Evolutionary conservation across 2,888 invertebrate genomes (phyloP).

Genomic region (Drosophila vallismaia): DNA sequence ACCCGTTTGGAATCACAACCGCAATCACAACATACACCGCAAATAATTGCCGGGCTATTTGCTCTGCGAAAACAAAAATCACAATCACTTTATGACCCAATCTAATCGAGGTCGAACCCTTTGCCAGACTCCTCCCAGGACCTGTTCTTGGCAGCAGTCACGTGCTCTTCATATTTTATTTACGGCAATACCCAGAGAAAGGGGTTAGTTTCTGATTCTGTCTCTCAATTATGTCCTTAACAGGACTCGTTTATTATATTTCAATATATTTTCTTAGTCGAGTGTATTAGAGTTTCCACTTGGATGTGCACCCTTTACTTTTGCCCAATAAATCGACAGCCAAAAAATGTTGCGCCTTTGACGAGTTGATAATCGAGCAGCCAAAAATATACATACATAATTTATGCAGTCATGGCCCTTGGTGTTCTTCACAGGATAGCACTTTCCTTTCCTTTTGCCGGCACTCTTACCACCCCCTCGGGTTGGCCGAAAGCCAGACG

Average conservation of each 20-base stretch:
- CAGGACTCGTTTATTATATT: neutral
- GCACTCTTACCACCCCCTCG: slow-evolving; percentile 23
- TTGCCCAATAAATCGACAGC: slow-evolving; percentile 43
- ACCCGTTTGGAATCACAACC: slow-evolving; percentile 18
- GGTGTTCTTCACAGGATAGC: slow-evolving; percentile 6
- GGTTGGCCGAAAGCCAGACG: slow-evolving; percentile 53
- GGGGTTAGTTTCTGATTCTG: slow-evolving; percentile 1
- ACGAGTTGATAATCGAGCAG: slow-evolving; percentile 65
- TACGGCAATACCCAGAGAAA: slow-evolving; percentile 26
- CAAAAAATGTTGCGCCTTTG: slow-evolving; percentile 33
- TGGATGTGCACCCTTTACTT: slow-evolving; percentile 10
- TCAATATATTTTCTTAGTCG: neutral
- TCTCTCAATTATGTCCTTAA: neutral
- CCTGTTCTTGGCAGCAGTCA: slow-evolving; percentile 41
- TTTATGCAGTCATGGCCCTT: slow-evolving; percentile 57
- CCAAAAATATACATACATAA: slow-evolving; percentile 73
- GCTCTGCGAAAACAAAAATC: slow-evolving; percentile 47
- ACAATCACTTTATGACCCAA: slow-evolving; percentile 44
- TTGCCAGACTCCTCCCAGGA: slow-evolving; percentile 29
- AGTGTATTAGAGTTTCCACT: neutral
- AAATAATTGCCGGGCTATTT: slow-evolving; percentile 41
- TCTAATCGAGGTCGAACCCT: slow-evolving; percentile 45
- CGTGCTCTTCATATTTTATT: slow-evolving; percentile 62
- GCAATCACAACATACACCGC: slow-evolving; percentile 24
- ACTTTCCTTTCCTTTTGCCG: slow-evolving; percentile 27